Percentiles rank a stretch among this genome's conserved stretches.
Evolutionary conservation across 2,888 invertebrate genomes (phyloP).

Genomic region (Hypena proboscidalis): DNA sequence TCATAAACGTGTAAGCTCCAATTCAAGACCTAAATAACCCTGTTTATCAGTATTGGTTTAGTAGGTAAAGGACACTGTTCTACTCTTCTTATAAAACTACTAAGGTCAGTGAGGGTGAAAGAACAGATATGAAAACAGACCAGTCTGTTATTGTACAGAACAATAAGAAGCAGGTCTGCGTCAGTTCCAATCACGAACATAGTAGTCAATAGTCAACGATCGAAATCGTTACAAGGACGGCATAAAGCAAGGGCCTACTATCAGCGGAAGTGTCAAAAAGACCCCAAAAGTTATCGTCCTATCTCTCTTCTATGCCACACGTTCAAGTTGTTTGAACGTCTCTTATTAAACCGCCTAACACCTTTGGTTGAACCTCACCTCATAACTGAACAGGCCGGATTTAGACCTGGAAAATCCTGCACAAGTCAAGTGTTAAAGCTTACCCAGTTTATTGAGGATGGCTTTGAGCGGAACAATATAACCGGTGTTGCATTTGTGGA

Average conservation of each 20-base stretch:
- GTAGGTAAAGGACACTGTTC: neutral
- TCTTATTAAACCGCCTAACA: no score
- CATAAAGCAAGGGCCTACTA: slow-evolving; percentile 12
- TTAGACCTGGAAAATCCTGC: no score
- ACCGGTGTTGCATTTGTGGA: no score
- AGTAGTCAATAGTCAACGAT: slow-evolving; percentile 37
- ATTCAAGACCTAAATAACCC: slow-evolving; percentile 19
- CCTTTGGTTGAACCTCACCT: no score
- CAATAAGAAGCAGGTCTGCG: slow-evolving; percentile 18
- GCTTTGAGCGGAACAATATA: no score
- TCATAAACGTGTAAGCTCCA: slow-evolving; percentile 22
- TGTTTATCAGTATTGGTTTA: slow-evolving; percentile 12
- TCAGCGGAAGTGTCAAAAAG: no score
- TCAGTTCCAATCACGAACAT: slow-evolving; percentile 27
- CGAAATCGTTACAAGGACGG: slow-evolving; percentile 47
- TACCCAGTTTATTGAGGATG: no score
- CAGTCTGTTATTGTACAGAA: slow-evolving; percentile 8
- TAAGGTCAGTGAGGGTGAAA: neutral
- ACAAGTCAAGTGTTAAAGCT: no score
- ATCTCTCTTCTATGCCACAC: no score
- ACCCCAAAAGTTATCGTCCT: no score
- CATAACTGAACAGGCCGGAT: no score
- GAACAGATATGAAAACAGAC: slow-evolving; percentile 10
- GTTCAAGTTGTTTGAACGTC: no score
- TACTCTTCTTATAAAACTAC: neutral